Evolutionary conservation across 1,140 invertebrate species (phyloP), one percentile per base, ranked within the genome.

Genomic region (Ceratosolen fusciceps): DNA sequence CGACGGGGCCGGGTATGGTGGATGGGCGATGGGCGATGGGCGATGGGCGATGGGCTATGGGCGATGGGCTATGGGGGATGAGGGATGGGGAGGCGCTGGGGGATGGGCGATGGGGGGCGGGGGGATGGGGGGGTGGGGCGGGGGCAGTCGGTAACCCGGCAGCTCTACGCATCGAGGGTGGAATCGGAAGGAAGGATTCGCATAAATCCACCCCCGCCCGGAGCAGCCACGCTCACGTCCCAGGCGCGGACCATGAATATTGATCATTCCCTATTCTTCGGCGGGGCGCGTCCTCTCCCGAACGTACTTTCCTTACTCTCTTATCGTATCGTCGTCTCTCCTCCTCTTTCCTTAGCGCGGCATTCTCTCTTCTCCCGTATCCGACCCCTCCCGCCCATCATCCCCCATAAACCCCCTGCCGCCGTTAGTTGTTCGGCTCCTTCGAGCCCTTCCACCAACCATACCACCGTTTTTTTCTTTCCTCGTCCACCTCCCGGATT

Each of bases 241-340:
- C 80, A 85, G 85, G 84, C 83, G 85, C 86, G 83, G 85, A 85
- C 87, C 86, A 90, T 89, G 88, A 90, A 90, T 89, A 90, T 90
- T 88, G 88, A 90, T 90, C 88, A 89, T 85, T 85, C 81, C 84
- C 83, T 68, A 87, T 89, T 88, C 85, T 84, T 78, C 79, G 39
- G 54, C 21, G 29, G 52, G 29, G 52, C 67, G 34, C 67, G 68
- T 31, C 47, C 24, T 43, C 3, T 77, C 4, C 29, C 75, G 16
- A n/a, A 54, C 68, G 74, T 29, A 62, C 60, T 74, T 75, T 80
- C 67, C 80, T n/a, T n/a, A n/a, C n/a, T n/a, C n/a, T 81, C 81
- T 79, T 83, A 83, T 80, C 73, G 37, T 68, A 81, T 82, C 77
- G 80, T 74, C 73, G 54, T 67, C 74, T 65, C 56, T 71, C 43